phyloP scores from a whole-genome alignment of 2,797 vertebrate genomes.

The Acanthornis magna region DNA sequence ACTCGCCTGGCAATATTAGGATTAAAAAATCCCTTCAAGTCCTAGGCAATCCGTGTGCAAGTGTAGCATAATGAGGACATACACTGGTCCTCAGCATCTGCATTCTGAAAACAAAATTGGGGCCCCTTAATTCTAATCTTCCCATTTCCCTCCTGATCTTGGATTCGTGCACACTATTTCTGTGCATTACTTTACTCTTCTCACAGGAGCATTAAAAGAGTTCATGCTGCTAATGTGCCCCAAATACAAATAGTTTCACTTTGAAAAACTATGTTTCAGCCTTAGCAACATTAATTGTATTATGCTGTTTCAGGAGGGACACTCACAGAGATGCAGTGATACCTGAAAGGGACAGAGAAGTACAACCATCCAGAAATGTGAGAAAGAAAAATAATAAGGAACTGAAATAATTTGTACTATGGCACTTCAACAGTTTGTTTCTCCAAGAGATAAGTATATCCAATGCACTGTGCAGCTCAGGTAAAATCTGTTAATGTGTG shows the following conservation, averaged over 20 bases:
- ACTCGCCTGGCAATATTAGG: not conserved
- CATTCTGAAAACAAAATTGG: not conserved
- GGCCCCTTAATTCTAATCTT: not conserved
- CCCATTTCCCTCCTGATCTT: not conserved
- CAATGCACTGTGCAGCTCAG: not conserved
- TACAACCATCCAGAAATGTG: not conserved
- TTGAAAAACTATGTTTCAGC: not conserved
- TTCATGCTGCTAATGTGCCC: not conserved
- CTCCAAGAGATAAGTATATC: not conserved
- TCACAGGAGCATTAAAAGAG: not conserved
- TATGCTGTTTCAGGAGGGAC: not conserved
- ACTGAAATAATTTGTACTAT: not conserved
- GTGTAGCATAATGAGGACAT: not conserved
- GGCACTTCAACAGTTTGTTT: not conserved
- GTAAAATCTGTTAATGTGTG: not conserved
- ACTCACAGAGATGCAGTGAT: not conserved
- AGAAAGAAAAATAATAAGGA: slow-evolving; percentile 4
- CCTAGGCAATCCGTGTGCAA: not conserved
- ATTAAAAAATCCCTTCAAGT: not conserved
- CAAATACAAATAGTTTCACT: not conserved
- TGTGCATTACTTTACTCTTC: not conserved
- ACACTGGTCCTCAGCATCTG: not conserved
- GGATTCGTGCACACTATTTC: not conserved
- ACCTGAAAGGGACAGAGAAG: not conserved
- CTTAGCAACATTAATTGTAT: not conserved